Evolutionary conservation across 2,113 vertebrate species (phyloP).

Genomic region (Sphyrna mokarran): DNA sequence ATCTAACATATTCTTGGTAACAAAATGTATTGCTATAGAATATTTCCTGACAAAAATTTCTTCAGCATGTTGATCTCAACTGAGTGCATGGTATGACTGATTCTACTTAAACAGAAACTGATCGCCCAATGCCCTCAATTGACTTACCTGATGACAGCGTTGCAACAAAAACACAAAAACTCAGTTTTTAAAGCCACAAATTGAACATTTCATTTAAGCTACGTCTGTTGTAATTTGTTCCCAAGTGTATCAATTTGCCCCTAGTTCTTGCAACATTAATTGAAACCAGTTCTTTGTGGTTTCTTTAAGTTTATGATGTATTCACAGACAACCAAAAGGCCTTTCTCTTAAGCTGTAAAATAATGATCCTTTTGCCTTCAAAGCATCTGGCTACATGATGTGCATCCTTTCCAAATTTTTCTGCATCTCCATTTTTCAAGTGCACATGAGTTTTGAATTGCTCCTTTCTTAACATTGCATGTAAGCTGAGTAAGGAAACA

Average conservation of each 20-base stretch:
- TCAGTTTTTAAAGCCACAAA: neutral
- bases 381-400: neutral
- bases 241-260: neutral
- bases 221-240: neutral
- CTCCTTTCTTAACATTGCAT: neutral
- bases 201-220: neutral
- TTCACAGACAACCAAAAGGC: neutral
- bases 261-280: neutral
- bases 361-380: neutral
- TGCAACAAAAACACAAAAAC: neutral
- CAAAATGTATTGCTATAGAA: neutral
- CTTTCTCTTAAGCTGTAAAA: neutral
- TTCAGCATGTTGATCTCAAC: neutral
- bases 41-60: conserved; percentile 7
- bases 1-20: neutral
- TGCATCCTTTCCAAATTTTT: neutral
- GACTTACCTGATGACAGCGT: neutral
- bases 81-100: neutral
- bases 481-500: neutral
- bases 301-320: neutral
- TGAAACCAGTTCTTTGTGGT: neutral
- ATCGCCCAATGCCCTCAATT: neutral
- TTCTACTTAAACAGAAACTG: neutral
- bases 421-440: neutral
- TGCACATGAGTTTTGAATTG: neutral